Conservation (phyloP, 2,888 invertebrate species). For the Diaphora mendica region DNA sequence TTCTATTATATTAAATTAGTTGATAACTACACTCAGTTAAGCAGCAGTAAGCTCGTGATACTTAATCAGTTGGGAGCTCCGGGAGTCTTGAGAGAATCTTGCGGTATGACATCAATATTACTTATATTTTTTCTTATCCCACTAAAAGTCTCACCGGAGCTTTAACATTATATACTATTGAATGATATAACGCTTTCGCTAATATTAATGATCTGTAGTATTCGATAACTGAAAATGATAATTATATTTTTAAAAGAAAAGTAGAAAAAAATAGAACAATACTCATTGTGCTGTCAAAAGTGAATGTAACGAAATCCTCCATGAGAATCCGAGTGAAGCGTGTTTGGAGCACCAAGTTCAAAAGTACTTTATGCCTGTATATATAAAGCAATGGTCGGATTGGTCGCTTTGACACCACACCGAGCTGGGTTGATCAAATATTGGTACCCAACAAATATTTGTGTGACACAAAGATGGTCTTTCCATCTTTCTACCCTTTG, state of each 20-base stretch:
- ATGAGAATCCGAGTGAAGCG: background rate
- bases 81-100: background rate
- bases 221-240: too few species aligned
- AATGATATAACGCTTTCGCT: background rate
- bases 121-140: too few species aligned
- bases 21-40: background rate
- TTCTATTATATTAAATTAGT: too few species aligned
- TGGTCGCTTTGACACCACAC: background rate
- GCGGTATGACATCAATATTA: background rate
- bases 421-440: background rate
- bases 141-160: too few species aligned
- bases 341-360: background rate
- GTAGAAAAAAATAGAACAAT: too few species aligned
- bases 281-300: too few species aligned
- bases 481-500: background rate
- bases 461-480: background rate
- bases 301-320: background rate
- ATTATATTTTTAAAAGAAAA: too few species aligned
- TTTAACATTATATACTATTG: too few species aligned
- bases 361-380: background rate
- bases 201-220: background rate
- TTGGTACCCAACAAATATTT: slow-evolving; percentile 3
- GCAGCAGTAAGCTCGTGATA: background rate
- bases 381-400: background rate
- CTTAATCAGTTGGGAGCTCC: background rate